phyloP scores from a whole-genome alignment of 2,113 vertebrate genomes.

The Rissa tridactyla region DNA sequence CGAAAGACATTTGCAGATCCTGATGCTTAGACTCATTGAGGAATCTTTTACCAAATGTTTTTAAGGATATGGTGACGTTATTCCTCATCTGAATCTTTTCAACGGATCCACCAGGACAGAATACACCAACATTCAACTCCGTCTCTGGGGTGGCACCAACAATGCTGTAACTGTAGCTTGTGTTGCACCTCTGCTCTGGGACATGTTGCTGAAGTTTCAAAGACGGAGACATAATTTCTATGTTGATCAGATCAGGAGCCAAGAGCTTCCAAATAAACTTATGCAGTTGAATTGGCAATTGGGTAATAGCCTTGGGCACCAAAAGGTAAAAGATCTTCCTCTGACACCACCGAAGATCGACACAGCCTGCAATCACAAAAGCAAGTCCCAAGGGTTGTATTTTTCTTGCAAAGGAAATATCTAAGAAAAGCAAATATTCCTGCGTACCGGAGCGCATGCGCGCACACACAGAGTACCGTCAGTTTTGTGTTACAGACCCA shows the following conservation, averaged over 20 bases:
- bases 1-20: constrained; percentile 78
- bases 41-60: constrained; percentile 19
- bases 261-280: constrained; percentile 84
- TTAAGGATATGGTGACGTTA: constrained; percentile 79
- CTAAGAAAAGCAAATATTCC: not conserved
- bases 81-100: constrained; percentile 82
- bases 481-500: not conserved
- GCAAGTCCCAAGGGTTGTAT: not conserved
- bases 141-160: constrained; percentile 57
- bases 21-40: constrained; percentile 42
- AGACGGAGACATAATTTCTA: constrained; percentile 70
- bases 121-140: constrained; percentile 77
- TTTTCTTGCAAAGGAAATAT: not conserved
- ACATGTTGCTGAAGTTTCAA: constrained; percentile 78
- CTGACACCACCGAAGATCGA: constrained; percentile 58
- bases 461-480: not conserved
- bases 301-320: constrained; percentile 72
- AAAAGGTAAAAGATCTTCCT: constrained; percentile 56
- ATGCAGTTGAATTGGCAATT: constrained; percentile 75
- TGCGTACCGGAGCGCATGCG: not conserved
- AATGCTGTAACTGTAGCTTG: constrained; percentile 67
- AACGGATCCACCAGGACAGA: constrained; percentile 83
- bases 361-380: constrained; percentile 70
- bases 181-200: constrained; percentile 73
- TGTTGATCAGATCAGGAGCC: constrained; percentile 61